phyloP scores from a whole-genome alignment of 1,140 invertebrate genomes.

The Drosophila quadrilineata region DNA sequence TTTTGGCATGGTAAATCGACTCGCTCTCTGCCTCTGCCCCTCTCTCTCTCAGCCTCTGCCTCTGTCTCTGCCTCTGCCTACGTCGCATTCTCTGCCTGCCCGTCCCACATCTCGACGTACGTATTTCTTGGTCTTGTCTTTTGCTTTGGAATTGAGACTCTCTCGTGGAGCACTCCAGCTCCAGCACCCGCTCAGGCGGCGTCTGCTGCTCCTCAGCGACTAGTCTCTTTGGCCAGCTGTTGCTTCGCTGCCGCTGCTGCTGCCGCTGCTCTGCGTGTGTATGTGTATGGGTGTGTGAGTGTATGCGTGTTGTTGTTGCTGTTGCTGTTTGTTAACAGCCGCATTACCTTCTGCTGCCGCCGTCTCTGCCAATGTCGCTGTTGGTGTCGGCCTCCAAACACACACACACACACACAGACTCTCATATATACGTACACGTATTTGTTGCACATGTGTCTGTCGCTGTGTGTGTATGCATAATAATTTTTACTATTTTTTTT shows the following conservation, averaged over 20 bases:
- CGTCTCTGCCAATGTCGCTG: constrained; percentile 24
- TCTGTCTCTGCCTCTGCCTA: neutral
- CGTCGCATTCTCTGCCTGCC: no score
- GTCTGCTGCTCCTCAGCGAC: no score
- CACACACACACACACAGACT: constrained; percentile 16
- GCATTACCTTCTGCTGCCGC: constrained; percentile 40
- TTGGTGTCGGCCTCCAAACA: constrained; percentile 67
- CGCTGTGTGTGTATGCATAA: constrained; percentile 74
- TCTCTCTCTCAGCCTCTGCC: constrained; percentile 39
- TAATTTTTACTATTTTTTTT: constrained; percentile 66
- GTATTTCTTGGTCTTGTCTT: no score
- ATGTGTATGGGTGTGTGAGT: constrained; percentile 18
- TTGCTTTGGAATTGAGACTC: no score
- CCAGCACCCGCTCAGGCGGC: no score
- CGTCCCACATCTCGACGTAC: no score
- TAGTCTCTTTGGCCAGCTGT: constrained; percentile 34
- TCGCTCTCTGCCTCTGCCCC: neutral
- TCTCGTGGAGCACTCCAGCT: no score
- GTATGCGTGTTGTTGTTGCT: constrained; percentile 11
- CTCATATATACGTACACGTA: no score
- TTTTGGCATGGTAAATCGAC: constrained; percentile 45
- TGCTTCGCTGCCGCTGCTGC: constrained; percentile 9
- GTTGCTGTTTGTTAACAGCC: constrained; percentile 40
- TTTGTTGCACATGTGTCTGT: constrained; percentile 2
- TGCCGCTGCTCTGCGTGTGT: neutral